A percentile compares a stretch with the other conserved stretches of the same genome.
Conservation (phyloP, 2,797 vertebrate species). For the Sebastes steindachneri region DNA sequence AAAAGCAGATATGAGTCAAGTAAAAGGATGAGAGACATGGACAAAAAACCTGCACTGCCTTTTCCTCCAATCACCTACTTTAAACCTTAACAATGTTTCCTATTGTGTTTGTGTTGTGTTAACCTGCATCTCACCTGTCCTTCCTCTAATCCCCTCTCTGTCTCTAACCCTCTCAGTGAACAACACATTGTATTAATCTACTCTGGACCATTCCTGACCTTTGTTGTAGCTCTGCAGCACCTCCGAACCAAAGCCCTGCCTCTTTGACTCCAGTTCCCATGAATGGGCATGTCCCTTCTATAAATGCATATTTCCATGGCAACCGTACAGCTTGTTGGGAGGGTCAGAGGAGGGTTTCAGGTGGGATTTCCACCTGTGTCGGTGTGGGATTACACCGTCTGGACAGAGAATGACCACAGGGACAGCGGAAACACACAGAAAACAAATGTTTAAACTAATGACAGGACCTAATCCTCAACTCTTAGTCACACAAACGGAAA, state of each 20-base stretch:
- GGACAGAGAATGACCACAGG: constrained; percentile 53
- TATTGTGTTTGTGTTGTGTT: constrained; percentile 55
- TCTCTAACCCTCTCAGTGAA: constrained; percentile 38
- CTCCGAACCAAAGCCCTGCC: constrained; percentile 32
- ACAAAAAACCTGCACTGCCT: constrained; percentile 7
- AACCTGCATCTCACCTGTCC: constrained; percentile 71
- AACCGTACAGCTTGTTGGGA: constrained; percentile 22
- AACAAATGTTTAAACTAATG: neutral
- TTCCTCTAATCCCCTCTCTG: constrained; percentile 55
- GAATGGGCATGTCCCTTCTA: constrained; percentile 10
- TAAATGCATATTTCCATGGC: constrained; percentile 39
- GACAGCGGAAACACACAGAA: constrained; percentile 22
- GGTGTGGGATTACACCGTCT: constrained; percentile 55
- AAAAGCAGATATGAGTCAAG: constrained; percentile 7
- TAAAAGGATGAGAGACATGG: constrained; percentile 31
- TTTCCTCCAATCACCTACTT: constrained; percentile 13
- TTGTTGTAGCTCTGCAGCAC: constrained; percentile 34
- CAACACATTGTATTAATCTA: constrained; percentile 45
- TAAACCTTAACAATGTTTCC: constrained; percentile 27
- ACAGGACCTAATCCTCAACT: neutral
- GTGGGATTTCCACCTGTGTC: constrained; percentile 45
- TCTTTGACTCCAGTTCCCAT: constrained; percentile 31
- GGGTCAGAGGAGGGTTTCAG: neutral
- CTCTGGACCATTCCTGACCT: constrained; percentile 37
- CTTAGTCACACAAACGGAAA: neutral